Evolutionary conservation across 2,113 vertebrate species (phyloP).

Genomic region (Chaenogobius annularis): DNA sequence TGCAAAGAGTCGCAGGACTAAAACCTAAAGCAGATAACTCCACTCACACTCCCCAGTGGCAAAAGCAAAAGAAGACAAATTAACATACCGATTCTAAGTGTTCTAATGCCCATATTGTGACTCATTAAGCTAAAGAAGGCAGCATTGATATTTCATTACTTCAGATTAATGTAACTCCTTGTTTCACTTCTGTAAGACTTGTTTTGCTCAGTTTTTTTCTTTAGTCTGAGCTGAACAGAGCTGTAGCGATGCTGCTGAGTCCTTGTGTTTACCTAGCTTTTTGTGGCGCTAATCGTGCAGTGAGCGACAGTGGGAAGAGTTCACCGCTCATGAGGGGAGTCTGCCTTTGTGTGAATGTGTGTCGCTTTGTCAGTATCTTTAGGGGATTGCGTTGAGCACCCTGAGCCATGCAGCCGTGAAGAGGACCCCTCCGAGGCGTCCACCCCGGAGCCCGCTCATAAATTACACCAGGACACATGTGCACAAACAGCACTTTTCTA

Average conservation of each 20-base stretch:
- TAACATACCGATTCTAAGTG: slow-evolving; percentile 3
- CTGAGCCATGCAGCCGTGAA: slow-evolving; percentile 75
- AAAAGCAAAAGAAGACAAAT: background rate
- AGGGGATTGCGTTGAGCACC: slow-evolving; percentile 74
- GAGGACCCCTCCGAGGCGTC: slow-evolving; percentile 73
- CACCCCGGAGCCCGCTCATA: slow-evolving; percentile 78
- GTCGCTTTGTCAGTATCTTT: slow-evolving; percentile 28
- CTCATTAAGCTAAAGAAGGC: slow-evolving; percentile 33
- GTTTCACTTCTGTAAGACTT: slow-evolving; percentile 40
- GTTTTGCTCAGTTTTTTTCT: slow-evolving; percentile 54
- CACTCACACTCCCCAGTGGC: background rate
- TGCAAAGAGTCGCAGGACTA: no score
- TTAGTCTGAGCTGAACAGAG: slow-evolving; percentile 61
- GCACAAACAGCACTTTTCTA: slow-evolving; percentile 73
- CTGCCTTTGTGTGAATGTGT: slow-evolving; percentile 2
- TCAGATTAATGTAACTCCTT: slow-evolving; percentile 28
- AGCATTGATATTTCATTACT: slow-evolving; percentile 39
- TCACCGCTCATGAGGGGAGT: slow-evolving; percentile 59
- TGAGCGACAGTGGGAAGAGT: slow-evolving; percentile 54
- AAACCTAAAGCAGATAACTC: background rate
- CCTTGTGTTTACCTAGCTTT: slow-evolving; percentile 71
- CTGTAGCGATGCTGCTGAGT: slow-evolving; percentile 64
- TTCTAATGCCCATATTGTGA: slow-evolving; percentile 30
- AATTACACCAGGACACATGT: slow-evolving; percentile 85
- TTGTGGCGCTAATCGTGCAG: slow-evolving; percentile 65